Evolutionary conservation across 2,797 vertebrate genomes (phyloP), one percentile per base, ranked within the genome.

Genomic region (Dendrocincla fuliginosa): DNA sequence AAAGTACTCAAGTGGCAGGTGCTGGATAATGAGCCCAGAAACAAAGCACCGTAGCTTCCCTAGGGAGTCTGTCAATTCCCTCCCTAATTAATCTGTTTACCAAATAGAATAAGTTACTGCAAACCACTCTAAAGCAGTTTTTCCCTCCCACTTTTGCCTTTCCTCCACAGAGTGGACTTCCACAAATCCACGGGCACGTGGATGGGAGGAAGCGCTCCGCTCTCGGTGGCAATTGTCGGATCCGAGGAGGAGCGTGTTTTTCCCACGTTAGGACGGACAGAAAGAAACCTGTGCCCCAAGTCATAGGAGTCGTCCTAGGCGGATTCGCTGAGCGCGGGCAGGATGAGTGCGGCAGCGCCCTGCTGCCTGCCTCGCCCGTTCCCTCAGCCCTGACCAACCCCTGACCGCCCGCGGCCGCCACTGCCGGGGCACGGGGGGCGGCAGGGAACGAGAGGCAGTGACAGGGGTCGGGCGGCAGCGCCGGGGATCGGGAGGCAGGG

Each of bases 161-260:
- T 28, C 18, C 50, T 24, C 30, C 12, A 4, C 9, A 2, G 7
- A 33, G 35, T 16, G 55, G 32, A 28, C 13, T 42, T 35, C 22
- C 41, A 30, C 3, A 3, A 8, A 9, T 25, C 35, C 16, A 3
- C 0, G 1, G 46, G 15, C 39, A 3, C 2, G 9, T 1, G 11
- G 4, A 6, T 7, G 4, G 8, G 14, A 9, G 18, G 13, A 16
- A 17, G 28, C 16, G 50, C 50, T 24, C 47, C 6, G 16, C 8
- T 52, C 47, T 13, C 47, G 46, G 46, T 13, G 13, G 28, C 50
- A 6, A 22, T 1, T 3, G 3, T 3, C 16, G 10, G 17, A 4
- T 10, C 7, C 12, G 5, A 11, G 2, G 4, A 11, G 4, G 4
- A 11, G 13, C 0, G 16, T 14, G 13, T 1, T 33, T 61, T 18